Conservation (phyloP, 2,888 invertebrate species). For the Sesamia inferens region DNA sequence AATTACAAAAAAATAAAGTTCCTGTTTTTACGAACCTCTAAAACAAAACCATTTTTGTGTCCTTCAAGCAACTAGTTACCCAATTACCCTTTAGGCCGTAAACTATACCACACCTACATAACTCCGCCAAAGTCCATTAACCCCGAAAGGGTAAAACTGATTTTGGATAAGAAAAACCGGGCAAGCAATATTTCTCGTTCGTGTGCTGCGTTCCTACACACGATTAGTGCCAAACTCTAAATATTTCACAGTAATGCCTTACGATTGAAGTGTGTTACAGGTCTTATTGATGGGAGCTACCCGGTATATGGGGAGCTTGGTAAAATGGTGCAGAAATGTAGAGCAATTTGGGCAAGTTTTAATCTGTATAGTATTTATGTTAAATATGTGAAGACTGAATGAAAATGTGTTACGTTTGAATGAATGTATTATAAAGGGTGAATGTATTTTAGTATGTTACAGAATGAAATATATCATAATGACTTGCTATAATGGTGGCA, state of each 20-base stretch:
- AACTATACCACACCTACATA: slow-evolving; percentile 20
- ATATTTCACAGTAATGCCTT: slow-evolving; percentile 63
- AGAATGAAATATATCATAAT: neutral
- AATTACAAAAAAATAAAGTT: no score
- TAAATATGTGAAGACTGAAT: neutral
- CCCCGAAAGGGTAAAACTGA: slow-evolving; percentile 49
- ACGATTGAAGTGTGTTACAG: slow-evolving; percentile 56
- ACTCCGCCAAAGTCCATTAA: slow-evolving; percentile 43
- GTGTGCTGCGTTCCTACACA: slow-evolving; percentile 51
- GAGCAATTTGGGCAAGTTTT: slow-evolving; percentile 33
- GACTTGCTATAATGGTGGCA: neutral
- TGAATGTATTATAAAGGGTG: neutral
- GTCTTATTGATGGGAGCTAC: slow-evolving; percentile 56
- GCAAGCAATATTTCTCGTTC: slow-evolving; percentile 51
- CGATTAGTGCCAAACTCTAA: slow-evolving; percentile 59
- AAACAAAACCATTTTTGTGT: no score
- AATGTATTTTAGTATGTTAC: neutral
- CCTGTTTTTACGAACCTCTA: neutral
- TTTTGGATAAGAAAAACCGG: slow-evolving; percentile 55
- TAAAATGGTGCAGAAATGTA: slow-evolving; percentile 25
- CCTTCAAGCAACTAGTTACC: neutral
- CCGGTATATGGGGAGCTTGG: slow-evolving; percentile 47
- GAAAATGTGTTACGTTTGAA: neutral
- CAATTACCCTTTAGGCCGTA: slow-evolving; percentile 6
- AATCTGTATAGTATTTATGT: neutral